These are phyloP conservation scores for Bactericera cockerelli DNA, from an alignment of 1,140 invertebrate species.

Conservation along the genomic window DNA sequence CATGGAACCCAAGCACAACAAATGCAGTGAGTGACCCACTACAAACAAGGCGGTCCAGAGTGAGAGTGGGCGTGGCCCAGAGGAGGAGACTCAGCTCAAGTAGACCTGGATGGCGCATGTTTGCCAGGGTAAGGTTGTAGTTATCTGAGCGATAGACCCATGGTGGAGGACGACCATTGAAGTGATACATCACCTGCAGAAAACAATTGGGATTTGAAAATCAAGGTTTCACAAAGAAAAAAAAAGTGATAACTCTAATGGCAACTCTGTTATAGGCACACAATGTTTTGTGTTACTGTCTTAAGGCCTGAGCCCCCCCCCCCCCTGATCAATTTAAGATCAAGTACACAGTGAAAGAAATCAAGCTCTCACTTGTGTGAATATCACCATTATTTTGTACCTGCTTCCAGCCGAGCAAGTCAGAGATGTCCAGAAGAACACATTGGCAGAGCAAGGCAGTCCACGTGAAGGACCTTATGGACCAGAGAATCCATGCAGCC, in stretches of 20 bases:
- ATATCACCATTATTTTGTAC: too few relatives aligned
- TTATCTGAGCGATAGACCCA: neutral
- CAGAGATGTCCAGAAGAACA: neutral
- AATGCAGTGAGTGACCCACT: neutral
- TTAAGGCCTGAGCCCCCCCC: neutral
- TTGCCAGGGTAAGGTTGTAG: neutral
- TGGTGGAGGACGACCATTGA: neutral
- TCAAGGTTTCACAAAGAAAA: neutral
- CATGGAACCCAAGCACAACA: neutral
- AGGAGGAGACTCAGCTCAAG: neutral
- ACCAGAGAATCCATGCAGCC: neutral
- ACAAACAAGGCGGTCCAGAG: neutral
- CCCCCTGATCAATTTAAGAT: neutral
- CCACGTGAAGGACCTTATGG: neutral
- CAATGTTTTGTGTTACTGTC: too few relatives aligned
- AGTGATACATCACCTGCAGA: neutral
- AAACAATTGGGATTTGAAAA: neutral
- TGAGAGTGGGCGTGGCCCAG: neutral
- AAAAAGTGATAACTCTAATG: too few relatives aligned
- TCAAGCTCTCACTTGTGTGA: neutral
- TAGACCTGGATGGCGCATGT: neutral
- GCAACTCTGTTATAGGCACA: too few relatives aligned
- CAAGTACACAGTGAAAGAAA: neutral
- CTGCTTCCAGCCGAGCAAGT: constrained; percentile 4
- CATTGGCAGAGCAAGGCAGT: neutral